Conservation (phyloP, 2,888 invertebrate species). For the Platycheirus albimanus region DNA sequence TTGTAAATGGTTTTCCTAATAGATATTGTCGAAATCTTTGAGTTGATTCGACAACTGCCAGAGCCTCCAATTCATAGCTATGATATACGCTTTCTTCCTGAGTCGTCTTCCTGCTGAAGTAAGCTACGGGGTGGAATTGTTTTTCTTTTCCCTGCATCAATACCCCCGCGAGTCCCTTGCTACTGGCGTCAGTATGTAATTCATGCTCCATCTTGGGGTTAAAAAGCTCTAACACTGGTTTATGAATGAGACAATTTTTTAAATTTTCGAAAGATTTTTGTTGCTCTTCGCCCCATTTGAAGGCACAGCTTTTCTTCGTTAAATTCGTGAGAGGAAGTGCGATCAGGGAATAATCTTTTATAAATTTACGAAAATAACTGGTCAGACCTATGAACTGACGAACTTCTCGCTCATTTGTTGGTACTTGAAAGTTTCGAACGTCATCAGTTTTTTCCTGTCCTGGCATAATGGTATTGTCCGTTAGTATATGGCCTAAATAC, state of each 20-base stretch:
- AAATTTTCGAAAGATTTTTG: background rate
- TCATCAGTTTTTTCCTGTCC: slow-evolving; percentile 75
- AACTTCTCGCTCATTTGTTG: slow-evolving; percentile 75
- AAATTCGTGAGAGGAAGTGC: background rate
- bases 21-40: slow-evolving; percentile 21
- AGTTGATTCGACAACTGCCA: slow-evolving; percentile 19
- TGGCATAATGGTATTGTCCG: slow-evolving; percentile 74
- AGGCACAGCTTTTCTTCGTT: background rate
- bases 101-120: slow-evolving; percentile 13
- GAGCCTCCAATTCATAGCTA: slow-evolving; percentile 31
- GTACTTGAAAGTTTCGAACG: slow-evolving; percentile 66
- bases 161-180: background rate
- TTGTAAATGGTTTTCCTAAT: background rate
- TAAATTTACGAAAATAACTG: slow-evolving; percentile 76
- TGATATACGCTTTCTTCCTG: slow-evolving; percentile 18
- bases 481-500: slow-evolving; percentile 64
- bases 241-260: background rate
- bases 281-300: background rate
- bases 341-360: slow-evolving; percentile 59
- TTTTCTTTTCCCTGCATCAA: background rate
- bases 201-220: background rate
- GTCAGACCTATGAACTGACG: slow-evolving; percentile 77
- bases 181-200: background rate
- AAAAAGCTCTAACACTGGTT: background rate
- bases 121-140: background rate